Evolutionary conservation across 1,140 invertebrate species (phyloP), one percentile per base, ranked within the genome.

Genomic region (Watersipora subatra): DNA sequence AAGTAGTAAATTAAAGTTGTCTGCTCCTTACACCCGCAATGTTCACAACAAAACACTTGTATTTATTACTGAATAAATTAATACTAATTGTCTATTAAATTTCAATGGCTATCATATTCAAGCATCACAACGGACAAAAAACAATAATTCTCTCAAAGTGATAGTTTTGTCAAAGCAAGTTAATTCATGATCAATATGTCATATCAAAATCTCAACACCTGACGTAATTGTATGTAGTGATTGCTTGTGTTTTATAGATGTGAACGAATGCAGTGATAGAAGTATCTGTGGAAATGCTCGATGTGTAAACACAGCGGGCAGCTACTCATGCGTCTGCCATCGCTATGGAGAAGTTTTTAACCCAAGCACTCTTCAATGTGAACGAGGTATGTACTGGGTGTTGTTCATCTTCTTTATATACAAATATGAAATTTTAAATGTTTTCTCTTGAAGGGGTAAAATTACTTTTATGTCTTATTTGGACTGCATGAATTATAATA

Each of bases 241-340:
- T n/a, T n/a, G n/a, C n/a, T 63, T 62, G 67, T 62, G 66, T 71
- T 69, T 82, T 28, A 81, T 84, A 76, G 88, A 90, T 76, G 73
- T 88, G 22, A 87, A 92, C 76, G 90, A 92, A 74, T 92, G 90
- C 72, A 83, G 87, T 62, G 85, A 87, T 82, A 82, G 83, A 0
- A 83, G 85, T 71, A 82, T 90, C 56, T 92, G 90, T 78, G 88
- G 87, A 0, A 90, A 90, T 46, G 90, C 90, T 1, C 88, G 87
- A n/a, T 82, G 81, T 73, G 68, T 69, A 58, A 81, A 82, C 67
- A 76, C 73, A 1, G 69, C 73, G 55, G 80, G 80, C 12, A 69
- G 74, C 27, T 81, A 73, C 64, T 63, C 67, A 34, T 81, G 80
- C 69, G 69, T 68, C 3, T 81, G 80, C 71, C 77, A 75, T n/a